Evolutionary conservation across 2,888 invertebrate genomes (phyloP).

Genomic region (Rugalucina vietnamica): DNA sequence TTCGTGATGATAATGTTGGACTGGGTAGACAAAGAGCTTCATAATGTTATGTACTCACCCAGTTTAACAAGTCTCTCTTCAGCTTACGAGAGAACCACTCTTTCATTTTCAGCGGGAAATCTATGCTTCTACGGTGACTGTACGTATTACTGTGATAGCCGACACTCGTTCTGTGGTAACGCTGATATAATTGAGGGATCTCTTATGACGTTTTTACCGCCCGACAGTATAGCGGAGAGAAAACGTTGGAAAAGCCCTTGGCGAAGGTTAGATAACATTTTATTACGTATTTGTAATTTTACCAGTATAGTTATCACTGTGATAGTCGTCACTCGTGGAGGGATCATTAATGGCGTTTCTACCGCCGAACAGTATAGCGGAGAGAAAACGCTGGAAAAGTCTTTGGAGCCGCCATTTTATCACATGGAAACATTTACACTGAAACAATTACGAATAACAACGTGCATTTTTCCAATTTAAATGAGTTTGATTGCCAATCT

Average conservation of each 20-base stretch:
- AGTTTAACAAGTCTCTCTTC: background rate
- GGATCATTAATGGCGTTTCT: conserved; percentile 58
- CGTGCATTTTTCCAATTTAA: no score
- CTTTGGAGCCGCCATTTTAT: conserved; percentile 45
- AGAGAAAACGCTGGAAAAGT: conserved; percentile 45
- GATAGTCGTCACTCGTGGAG: conserved; percentile 59
- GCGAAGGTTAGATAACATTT: conserved; percentile 39
- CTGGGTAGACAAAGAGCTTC: no score
- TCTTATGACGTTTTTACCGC: conserved; percentile 56
- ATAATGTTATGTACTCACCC: background rate
- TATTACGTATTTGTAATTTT: background rate
- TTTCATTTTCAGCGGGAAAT: conserved; percentile 55
- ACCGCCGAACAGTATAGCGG: conserved; percentile 21
- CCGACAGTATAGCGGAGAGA: conserved; percentile 1
- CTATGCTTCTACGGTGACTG: conserved; percentile 60
- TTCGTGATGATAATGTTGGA: no score
- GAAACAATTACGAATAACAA: no score
- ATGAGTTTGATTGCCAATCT: no score
- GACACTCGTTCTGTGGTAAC: conserved; percentile 60
- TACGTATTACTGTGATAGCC: conserved; percentile 61
- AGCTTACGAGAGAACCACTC: no score
- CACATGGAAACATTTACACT: background rate
- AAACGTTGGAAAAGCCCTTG: conserved; percentile 55
- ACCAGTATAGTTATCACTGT: conserved; percentile 55
- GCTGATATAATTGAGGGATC: conserved; percentile 58